Conservation (phyloP, 1,140 invertebrate genomes). For the Scaptodrosophila lebanonensis region DNA sequence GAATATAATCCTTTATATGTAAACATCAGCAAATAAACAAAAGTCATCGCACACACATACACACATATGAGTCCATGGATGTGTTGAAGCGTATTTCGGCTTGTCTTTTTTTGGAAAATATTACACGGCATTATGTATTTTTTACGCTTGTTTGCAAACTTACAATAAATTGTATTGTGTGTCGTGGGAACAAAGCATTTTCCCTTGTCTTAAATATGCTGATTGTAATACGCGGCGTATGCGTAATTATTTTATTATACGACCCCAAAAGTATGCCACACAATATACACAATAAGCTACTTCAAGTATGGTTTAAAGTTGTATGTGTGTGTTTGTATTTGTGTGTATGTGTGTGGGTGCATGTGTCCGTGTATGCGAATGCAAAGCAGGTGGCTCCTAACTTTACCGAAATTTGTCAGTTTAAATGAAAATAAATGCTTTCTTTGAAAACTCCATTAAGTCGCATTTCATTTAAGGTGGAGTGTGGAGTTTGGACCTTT, state of each 20-base stretch:
- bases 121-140: too few species aligned
- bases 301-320: slow-evolving; percentile 14
- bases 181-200: too few species aligned
- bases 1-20: slow-evolving; percentile 48
- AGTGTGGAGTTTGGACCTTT: too few species aligned
- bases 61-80: too few species aligned
- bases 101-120: too few species aligned
- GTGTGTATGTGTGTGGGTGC: slow-evolving; percentile 1
- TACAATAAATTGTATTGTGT: too few species aligned
- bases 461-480: too few species aligned
- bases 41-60: slow-evolving; percentile 19
- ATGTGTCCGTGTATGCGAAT: slow-evolving; percentile 33
- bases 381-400: slow-evolving; percentile 42
- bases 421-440: slow-evolving; percentile 60
- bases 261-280: slow-evolving; percentile 38
- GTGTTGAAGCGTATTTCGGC: too few species aligned
- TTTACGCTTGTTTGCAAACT: too few species aligned
- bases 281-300: background rate
- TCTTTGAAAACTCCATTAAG: slow-evolving; percentile 29
- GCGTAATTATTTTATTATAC: slow-evolving; percentile 67
- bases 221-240: slow-evolving; percentile 47
- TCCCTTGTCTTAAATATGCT: slow-evolving; percentile 25
- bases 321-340: slow-evolving; percentile 4
- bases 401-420: slow-evolving; percentile 53
- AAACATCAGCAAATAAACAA: slow-evolving; percentile 24